A percentile compares a stretch with the other conserved stretches of the same genome.
Evolutionary conservation across 2,888 invertebrate genomes (phyloP).

Genomic region (Nasonia oneida): DNA sequence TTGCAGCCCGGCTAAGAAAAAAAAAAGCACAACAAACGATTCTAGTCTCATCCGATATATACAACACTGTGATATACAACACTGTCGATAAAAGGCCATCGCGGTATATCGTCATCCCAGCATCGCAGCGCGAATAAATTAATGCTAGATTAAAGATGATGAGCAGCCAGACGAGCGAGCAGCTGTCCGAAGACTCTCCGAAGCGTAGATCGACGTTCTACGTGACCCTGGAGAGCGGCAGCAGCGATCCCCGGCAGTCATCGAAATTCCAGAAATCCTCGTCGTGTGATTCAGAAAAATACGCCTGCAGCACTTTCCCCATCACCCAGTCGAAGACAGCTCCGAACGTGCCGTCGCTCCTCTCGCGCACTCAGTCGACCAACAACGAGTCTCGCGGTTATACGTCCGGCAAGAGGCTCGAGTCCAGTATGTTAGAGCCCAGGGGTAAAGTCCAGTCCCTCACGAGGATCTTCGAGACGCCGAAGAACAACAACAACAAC

Average conservation of each 20-base stretch:
- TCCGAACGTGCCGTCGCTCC: constrained; percentile 68
- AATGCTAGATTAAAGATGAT: constrained; percentile 30
- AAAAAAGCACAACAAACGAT: neutral
- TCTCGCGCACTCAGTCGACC: constrained; percentile 73
- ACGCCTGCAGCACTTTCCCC: constrained; percentile 81
- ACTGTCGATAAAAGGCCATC: no score
- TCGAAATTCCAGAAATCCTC: constrained; percentile 68
- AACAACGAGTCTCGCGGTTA: constrained; percentile 64
- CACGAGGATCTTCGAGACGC: constrained; percentile 76
- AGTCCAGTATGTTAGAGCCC: constrained; percentile 56
- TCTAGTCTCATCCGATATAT: constrained; percentile 5
- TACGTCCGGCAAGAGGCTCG: constrained; percentile 41
- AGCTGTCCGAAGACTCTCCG: constrained; percentile 64
- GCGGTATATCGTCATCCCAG: no score
- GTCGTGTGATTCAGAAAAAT: constrained; percentile 78
- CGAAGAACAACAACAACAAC: constrained; percentile 62
- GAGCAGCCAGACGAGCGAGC: neutral
- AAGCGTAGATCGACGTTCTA: constrained; percentile 87
- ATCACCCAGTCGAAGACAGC: constrained; percentile 69
- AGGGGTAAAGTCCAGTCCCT: constrained; percentile 76
- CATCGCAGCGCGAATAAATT: neutral
- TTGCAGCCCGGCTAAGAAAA: neutral
- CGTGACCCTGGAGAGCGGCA: constrained; percentile 82
- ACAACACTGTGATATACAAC: neutral
- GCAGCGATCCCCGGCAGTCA: constrained; percentile 63